Evolutionary conservation across 2,797 vertebrate species (phyloP).

Genomic region (Mormyrops attenuatus): DNA sequence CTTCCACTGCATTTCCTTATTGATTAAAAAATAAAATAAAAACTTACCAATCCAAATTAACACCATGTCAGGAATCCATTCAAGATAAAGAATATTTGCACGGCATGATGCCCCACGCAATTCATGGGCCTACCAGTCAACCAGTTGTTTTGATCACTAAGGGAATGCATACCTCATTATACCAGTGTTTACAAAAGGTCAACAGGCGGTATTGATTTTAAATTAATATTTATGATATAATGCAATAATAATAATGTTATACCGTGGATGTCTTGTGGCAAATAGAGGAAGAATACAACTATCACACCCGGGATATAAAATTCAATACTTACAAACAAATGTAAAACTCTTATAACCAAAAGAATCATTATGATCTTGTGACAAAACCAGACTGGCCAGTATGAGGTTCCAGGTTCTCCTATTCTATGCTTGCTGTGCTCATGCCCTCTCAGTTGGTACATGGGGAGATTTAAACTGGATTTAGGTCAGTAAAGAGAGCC

Average conservation of each 20-base stretch:
- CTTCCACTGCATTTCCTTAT: conserved; percentile 46
- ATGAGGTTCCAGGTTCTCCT: neutral
- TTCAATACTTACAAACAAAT: neutral
- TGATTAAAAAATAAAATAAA: conserved; percentile 54
- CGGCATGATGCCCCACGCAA: conserved; percentile 62
- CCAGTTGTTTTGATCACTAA: conserved; percentile 39
- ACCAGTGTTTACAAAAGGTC: neutral
- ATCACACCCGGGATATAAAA: neutral
- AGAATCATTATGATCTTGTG: neutral
- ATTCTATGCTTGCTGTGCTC: neutral
- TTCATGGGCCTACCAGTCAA: conserved; percentile 48
- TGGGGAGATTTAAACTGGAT: neutral
- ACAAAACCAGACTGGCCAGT: neutral
- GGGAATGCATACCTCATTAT: neutral
- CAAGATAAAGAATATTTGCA: conserved; percentile 68
- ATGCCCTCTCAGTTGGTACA: conserved; percentile 31
- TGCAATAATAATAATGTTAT: neutral
- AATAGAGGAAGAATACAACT: neutral
- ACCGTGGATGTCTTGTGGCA: neutral
- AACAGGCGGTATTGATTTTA: neutral
- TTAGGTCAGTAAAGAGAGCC: conserved; percentile 16
- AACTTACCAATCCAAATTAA: conserved; percentile 76
- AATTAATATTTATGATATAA: neutral
- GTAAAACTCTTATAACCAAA: neutral
- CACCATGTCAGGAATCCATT: conserved; percentile 71